Evolutionary conservation across 1,140 invertebrate species (phyloP).

Genomic region (Drosophila kepulauana): DNA sequence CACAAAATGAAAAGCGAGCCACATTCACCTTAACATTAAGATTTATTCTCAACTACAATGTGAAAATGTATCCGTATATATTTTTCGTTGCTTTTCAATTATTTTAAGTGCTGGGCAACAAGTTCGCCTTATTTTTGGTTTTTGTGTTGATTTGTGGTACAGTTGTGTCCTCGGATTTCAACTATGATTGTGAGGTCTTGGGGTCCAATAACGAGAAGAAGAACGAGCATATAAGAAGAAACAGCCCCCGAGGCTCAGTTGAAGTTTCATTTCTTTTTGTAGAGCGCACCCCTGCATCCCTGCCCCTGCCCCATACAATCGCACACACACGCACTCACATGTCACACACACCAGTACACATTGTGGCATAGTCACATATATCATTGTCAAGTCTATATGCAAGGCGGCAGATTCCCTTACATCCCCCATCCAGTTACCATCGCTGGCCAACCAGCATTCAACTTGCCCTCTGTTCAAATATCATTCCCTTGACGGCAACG

Average conservation of each 20-base stretch:
- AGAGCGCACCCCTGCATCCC: conserved; percentile 16
- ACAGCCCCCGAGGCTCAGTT: conserved; percentile 62
- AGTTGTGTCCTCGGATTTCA: conserved; percentile 64
- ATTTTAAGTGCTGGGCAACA: conserved; percentile 75
- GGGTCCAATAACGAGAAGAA: conserved; percentile 1
- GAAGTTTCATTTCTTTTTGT: conserved; percentile 66
- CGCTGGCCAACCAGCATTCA: conserved; percentile 37
- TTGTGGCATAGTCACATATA: conserved; percentile 74
- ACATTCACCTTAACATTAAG: conserved; percentile 6
- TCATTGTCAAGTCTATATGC: conserved; percentile 83
- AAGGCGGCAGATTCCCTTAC: conserved; percentile 49
- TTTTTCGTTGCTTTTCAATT: conserved; percentile 66
- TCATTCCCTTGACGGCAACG: conserved; percentile 70
- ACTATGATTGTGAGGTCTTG: conserved; percentile 10
- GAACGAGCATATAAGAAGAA: conserved; percentile 22
- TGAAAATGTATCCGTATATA: conserved; percentile 5
- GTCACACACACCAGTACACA: conserved; percentile 39
- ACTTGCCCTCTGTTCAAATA: conserved; percentile 57
- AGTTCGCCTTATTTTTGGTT: conserved; percentile 44
- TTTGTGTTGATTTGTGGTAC: conserved; percentile 50
- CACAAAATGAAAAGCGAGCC: not conserved
- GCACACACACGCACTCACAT: conserved; percentile 36
- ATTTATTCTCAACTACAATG: conserved; percentile 6
- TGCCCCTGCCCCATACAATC: conserved; percentile 2
- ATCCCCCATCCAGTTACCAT: too few relatives aligned